A percentile compares a stretch with the other conserved stretches of the same genome.
These are phyloP conservation scores for Spodoptera picta DNA, from an alignment of 2,888 invertebrate genomes.

Conservation along the genomic window DNA sequence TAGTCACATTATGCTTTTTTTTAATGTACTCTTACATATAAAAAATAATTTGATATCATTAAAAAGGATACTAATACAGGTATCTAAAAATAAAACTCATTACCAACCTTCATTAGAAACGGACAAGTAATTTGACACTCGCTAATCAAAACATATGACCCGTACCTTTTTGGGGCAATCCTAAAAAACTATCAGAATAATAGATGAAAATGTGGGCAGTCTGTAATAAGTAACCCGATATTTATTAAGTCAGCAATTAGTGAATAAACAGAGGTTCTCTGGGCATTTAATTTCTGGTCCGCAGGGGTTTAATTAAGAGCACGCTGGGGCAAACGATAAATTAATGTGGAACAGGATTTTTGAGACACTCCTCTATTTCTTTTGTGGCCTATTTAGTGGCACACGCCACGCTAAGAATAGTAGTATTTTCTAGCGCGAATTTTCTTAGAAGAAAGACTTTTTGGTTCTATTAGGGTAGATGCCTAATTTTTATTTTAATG, in stretches of 20 bases:
- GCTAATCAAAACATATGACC: conserved; percentile 3
- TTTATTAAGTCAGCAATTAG: conserved; percentile 67
- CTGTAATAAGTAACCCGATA: conserved; percentile 56
- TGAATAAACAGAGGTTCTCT: conserved; percentile 61
- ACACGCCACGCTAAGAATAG: conserved; percentile 16
- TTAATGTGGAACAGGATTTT: conserved; percentile 46
- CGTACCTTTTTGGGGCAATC: conserved; percentile 3
- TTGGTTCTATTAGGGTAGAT: too few species aligned
- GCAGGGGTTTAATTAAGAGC: conserved; percentile 64
- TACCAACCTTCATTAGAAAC: conserved; percentile 11
- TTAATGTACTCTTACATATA: too few species aligned
- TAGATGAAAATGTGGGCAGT: conserved; percentile 27
- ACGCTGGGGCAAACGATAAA: conserved; percentile 48
- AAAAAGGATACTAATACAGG: too few species aligned
- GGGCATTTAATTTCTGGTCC: conserved; percentile 63
- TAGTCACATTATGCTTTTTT: too few species aligned
- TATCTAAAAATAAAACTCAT: neutral
- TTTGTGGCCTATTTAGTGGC: conserved; percentile 28
- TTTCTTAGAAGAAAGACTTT: neutral
- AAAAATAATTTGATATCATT: too few species aligned
- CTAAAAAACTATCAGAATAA: conserved; percentile 46
- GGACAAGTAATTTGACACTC: conserved; percentile 16
- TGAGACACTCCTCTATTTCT: conserved; percentile 31
- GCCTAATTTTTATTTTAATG: too few species aligned
- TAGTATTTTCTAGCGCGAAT: conserved; percentile 6